phyloP scores from a whole-genome alignment of 2,113 vertebrate genomes.

The Coregonus clupeaformis region DNA sequence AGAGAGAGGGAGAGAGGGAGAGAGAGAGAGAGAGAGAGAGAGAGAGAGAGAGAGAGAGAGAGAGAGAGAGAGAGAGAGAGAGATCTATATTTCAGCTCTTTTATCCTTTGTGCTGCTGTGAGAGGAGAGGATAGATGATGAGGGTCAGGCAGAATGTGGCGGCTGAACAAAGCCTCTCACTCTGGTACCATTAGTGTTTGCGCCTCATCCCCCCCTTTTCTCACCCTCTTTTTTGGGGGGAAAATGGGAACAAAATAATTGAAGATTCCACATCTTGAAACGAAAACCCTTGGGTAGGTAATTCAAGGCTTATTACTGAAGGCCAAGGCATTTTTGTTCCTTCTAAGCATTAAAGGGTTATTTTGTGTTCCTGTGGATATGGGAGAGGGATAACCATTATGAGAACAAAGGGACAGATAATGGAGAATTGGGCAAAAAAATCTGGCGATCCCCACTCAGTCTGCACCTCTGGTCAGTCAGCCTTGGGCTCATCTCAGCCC shows the following conservation, averaged over 20 bases:
- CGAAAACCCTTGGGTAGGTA: slow-evolving; percentile 80
- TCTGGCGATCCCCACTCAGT: slow-evolving; percentile 64
- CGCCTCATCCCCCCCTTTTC: slow-evolving; percentile 50
- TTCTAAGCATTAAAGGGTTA: slow-evolving; percentile 81
- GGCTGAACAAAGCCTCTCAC: slow-evolving; percentile 74
- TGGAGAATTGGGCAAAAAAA: slow-evolving; percentile 76
- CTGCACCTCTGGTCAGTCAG: slow-evolving; percentile 65
- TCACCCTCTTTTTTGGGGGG: slow-evolving; percentile 14
- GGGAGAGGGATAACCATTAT: slow-evolving; percentile 79
- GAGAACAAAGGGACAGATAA: slow-evolving; percentile 76
- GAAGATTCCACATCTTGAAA: slow-evolving; percentile 82
- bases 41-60: slow-evolving; percentile 19
- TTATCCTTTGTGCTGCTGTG: slow-evolving; percentile 65
- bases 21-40: slow-evolving; percentile 18
- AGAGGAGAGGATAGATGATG: slow-evolving; percentile 69
- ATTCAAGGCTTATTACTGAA: slow-evolving; percentile 81
- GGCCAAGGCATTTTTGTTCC: slow-evolving; percentile 77
- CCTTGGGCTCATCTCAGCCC: slow-evolving; percentile 16
- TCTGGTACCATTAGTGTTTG: slow-evolving; percentile 70
- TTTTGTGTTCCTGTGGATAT: slow-evolving; percentile 76
- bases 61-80: slow-evolving; percentile 24
- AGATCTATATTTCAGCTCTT: slow-evolving; percentile 71
- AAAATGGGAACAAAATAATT: slow-evolving; percentile 82
- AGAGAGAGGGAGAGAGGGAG: slow-evolving; percentile 44
- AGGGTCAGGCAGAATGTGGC: slow-evolving; percentile 73